phyloP scores from a whole-genome alignment of 1,140 invertebrate genomes.

The Pogonognathellus flavescens region DNA sequence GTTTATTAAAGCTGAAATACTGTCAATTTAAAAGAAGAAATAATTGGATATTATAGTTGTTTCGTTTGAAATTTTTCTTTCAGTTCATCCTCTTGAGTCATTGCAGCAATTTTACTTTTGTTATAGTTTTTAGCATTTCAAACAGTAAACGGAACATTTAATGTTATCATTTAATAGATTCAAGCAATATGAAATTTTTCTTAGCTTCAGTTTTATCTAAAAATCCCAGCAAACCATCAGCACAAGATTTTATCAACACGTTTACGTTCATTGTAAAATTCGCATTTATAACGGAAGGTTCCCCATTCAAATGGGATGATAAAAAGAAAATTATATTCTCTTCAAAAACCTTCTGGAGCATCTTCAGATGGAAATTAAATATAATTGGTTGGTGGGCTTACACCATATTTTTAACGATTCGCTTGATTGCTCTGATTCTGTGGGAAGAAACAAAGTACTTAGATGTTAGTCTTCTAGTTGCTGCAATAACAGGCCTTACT shows the following conservation, averaged over 20 bases:
- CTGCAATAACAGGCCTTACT: not conserved
- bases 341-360: not conserved
- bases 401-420: not conserved
- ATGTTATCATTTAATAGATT: too few relatives aligned
- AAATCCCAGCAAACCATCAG: not conserved
- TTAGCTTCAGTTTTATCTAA: not conserved
- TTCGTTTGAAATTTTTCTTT: too few relatives aligned
- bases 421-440: not conserved
- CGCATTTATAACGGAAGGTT: not conserved
- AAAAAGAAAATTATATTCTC: not conserved
- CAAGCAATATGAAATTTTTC: not conserved
- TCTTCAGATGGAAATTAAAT: not conserved
- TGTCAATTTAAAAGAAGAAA: too few relatives aligned
- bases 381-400: not conserved
- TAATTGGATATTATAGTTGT: too few relatives aligned
- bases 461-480: not conserved
- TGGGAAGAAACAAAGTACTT: not conserved
- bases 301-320: not conserved
- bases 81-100: too few relatives aligned
- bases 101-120: too few relatives aligned
- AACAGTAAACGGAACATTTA: too few relatives aligned
- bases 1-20: too few relatives aligned
- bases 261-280: not conserved
- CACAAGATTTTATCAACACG: not conserved
- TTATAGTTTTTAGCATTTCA: not conserved